A percentile compares a stretch with the other conserved stretches of the same genome.
Conservation (phyloP, 2,888 invertebrate species). For the Nasonia oneida region DNA sequence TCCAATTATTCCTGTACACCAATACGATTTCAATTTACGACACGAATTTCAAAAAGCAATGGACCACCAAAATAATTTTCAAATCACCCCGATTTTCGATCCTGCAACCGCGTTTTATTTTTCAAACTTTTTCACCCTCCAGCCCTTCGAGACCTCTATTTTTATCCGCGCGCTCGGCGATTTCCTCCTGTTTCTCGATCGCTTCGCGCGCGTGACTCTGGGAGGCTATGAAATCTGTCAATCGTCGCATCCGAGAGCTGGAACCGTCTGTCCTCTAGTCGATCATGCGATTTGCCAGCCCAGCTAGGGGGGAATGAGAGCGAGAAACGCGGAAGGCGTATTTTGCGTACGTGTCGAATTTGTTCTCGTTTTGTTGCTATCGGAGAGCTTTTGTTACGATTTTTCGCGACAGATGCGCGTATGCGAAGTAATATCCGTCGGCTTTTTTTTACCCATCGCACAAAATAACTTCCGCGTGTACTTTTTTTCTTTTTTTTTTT, state of each 20-base stretch:
- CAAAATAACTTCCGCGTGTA: too few relatives aligned
- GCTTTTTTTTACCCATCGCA: too few relatives aligned
- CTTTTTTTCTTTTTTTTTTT: too few relatives aligned
- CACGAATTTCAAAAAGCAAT: neutral
- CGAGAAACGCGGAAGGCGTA: neutral
- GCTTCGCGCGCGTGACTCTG: slow-evolving; percentile 19
- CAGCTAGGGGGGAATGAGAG: slow-evolving; percentile 8
- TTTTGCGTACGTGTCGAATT: neutral
- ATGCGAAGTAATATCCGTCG: too few relatives aligned
- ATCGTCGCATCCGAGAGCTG: slow-evolving; percentile 53
- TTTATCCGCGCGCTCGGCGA: slow-evolving; percentile 30
- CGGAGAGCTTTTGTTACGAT: neutral
- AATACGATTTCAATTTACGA: neutral
- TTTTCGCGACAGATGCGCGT: neutral
- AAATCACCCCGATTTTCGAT: neutral
- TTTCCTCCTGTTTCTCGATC: slow-evolving; percentile 47
- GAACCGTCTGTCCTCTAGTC: slow-evolving; percentile 41
- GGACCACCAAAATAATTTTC: neutral
- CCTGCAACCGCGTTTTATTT: slow-evolving; percentile 12
- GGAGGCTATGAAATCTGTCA: slow-evolving; percentile 59
- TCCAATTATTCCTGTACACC: neutral
- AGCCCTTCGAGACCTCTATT: slow-evolving; percentile 26
- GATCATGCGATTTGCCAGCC: slow-evolving; percentile 52
- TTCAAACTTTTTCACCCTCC: neutral
- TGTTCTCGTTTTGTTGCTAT: neutral